Percentiles rank a stretch among this genome's conserved stretches.
Conservation (phyloP, 2,113 vertebrate species). For the Cacatua alba region DNA sequence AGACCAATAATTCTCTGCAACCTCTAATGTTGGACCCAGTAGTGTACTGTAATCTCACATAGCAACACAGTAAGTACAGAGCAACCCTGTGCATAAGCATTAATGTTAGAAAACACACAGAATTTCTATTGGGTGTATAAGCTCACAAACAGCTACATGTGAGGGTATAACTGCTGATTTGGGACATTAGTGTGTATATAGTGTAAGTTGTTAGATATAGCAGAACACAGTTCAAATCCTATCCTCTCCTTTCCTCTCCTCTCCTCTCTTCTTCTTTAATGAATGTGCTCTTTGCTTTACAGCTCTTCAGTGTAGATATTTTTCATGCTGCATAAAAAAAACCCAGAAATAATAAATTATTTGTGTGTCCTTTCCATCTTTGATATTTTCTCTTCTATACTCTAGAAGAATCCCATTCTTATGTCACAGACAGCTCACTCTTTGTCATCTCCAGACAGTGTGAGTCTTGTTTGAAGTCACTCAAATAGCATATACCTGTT, state of each 20-base stretch:
- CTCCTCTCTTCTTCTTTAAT: too few relatives aligned
- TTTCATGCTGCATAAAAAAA: not conserved
- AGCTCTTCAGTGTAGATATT: not conserved
- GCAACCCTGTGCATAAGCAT: not conserved
- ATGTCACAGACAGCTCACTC: slow-evolving; percentile 1
- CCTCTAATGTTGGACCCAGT: not conserved
- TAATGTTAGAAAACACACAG: not conserved
- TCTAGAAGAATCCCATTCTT: slow-evolving; percentile 6
- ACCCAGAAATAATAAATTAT: not conserved
- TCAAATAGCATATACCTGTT: not conserved
- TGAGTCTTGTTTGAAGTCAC: slow-evolving; percentile 29
- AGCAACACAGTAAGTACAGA: not conserved
- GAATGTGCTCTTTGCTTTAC: not conserved
- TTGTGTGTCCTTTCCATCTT: not conserved
- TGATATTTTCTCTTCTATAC: not conserved
- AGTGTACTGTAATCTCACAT: not conserved
- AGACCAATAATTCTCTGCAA: not conserved
- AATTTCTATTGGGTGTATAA: not conserved
- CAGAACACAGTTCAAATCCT: not conserved
- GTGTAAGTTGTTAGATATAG: not conserved
- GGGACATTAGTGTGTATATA: not conserved
- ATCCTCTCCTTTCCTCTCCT: too few relatives aligned
- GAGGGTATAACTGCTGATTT: not conserved
- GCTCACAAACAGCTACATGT: not conserved
- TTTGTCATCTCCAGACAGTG: not conserved